phyloP scores from a whole-genome alignment of 2,888 invertebrate genomes.

The Nomada ferruginata region DNA sequence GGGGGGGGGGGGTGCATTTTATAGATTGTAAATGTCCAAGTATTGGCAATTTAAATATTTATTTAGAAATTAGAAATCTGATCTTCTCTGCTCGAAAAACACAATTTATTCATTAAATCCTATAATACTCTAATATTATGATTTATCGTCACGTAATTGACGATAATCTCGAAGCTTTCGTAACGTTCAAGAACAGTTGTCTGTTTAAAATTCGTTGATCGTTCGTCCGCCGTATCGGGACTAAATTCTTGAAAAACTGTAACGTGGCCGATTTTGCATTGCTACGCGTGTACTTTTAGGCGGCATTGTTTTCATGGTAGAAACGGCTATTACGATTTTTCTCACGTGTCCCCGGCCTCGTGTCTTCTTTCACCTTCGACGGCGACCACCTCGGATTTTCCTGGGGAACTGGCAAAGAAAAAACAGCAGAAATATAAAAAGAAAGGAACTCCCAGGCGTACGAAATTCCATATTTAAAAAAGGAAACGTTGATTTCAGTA shows the following conservation, averaged over 20 bases:
- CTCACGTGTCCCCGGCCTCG: slow-evolving; percentile 17
- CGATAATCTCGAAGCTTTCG: slow-evolving; percentile 5
- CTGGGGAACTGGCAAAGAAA: slow-evolving; percentile 1
- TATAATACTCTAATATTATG: no score
- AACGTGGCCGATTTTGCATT: not conserved
- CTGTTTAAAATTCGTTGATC: not conserved
- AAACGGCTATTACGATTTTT: slow-evolving; percentile 6
- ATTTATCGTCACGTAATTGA: not conserved
- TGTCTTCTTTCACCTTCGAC: slow-evolving; percentile 52
- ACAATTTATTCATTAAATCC: no score
- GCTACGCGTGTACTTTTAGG: slow-evolving; percentile 1
- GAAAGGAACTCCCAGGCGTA: slow-evolving; percentile 10
- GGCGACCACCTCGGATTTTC: slow-evolving; percentile 38
- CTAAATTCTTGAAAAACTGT: slow-evolving; percentile 1
- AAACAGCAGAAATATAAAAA: not conserved
- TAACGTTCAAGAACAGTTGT: slow-evolving; percentile 10
- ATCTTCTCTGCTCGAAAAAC: no score
- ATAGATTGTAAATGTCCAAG: no score
- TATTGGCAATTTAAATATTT: no score
- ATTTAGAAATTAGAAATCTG: no score
- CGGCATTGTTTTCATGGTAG: not conserved
- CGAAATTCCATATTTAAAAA: slow-evolving; percentile 24
- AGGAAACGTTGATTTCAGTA: not conserved
- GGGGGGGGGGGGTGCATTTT: no score
- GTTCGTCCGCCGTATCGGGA: not conserved